These are phyloP conservation scores for Oryzias celebensis DNA, from an alignment of 2,113 vertebrate genomes.

Conservation along the genomic window DNA sequence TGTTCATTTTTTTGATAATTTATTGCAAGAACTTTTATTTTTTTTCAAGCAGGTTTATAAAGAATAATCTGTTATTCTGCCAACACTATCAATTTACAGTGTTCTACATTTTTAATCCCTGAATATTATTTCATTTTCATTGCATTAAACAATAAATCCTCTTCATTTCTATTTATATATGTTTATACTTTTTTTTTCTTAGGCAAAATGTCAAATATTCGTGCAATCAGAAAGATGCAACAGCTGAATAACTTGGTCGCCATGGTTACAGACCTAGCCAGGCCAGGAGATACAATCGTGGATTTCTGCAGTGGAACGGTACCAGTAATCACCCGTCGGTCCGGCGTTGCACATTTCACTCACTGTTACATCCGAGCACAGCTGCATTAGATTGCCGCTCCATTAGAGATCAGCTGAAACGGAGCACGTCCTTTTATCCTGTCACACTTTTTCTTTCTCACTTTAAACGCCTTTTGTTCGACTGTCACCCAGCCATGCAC, in stretches of 20 bases:
- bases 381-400: constrained; percentile 8
- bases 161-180: neutral
- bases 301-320: constrained; percentile 99
- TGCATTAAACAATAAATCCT: neutral
- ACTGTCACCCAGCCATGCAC: neutral
- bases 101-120: neutral
- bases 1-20: too few species aligned
- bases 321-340: constrained; percentile 37
- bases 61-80: too few species aligned
- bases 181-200: constrained; percentile 31
- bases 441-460: neutral
- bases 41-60: too few species aligned
- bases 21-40: too few species aligned
- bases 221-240: constrained; percentile 89
- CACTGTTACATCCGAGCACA: constrained; percentile 17
- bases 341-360: constrained; percentile 15
- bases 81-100: too few species aligned
- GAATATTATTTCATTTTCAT: neutral
- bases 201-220: constrained; percentile 93
- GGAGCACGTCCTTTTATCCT: neutral
- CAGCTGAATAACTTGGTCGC: constrained; percentile 94
- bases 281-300: constrained; percentile 86
- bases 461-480: constrained; percentile 9
- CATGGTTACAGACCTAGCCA: constrained; percentile 81
- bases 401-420: constrained; percentile 25